Percentiles rank a stretch among this genome's conserved stretches.
phyloP scores from a whole-genome alignment of 1,140 invertebrate genomes.

The Aphaenogaster ashmeadi region DNA sequence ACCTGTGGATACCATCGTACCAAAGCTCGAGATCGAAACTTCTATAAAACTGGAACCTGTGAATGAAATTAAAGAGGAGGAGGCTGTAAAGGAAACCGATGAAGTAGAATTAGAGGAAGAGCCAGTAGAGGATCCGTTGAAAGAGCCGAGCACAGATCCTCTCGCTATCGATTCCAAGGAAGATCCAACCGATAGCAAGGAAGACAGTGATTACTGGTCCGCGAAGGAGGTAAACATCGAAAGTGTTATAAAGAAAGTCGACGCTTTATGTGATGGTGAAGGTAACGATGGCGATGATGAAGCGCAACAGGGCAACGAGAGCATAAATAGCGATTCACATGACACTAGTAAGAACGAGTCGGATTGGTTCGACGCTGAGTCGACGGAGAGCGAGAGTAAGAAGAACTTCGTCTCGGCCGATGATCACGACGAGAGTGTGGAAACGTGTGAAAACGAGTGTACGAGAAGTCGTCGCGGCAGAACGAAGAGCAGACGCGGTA shows the following conservation, averaged over 20 bases:
- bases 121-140: conserved; percentile 73
- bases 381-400: conserved; percentile 83
- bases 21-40: conserved; percentile 67
- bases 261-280: conserved; percentile 88
- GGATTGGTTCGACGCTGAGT: conserved; percentile 85
- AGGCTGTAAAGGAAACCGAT: conserved; percentile 66
- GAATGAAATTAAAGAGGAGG: conserved; percentile 71
- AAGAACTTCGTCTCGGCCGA: conserved; percentile 78
- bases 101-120: conserved; percentile 78
- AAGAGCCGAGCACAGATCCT: conserved; percentile 77
- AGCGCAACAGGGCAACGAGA: conserved; percentile 64
- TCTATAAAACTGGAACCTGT: conserved; percentile 51
- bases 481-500: conserved; percentile 84
- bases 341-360: conserved; percentile 68
- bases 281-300: conserved; percentile 82
- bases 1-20: background rate
- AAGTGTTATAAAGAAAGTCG: conserved; percentile 93
- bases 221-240: conserved; percentile 93
- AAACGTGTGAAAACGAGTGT: conserved; percentile 82
- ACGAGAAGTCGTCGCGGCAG: conserved; percentile 81
- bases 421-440: conserved; percentile 84
- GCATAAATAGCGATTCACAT: conserved; percentile 72
- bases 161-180: conserved; percentile 83
- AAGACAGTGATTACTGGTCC: conserved; percentile 92
- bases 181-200: conserved; percentile 88